phyloP scores from a whole-genome alignment of 2,113 vertebrate genomes.

The Bagarius yarrelli region DNA sequence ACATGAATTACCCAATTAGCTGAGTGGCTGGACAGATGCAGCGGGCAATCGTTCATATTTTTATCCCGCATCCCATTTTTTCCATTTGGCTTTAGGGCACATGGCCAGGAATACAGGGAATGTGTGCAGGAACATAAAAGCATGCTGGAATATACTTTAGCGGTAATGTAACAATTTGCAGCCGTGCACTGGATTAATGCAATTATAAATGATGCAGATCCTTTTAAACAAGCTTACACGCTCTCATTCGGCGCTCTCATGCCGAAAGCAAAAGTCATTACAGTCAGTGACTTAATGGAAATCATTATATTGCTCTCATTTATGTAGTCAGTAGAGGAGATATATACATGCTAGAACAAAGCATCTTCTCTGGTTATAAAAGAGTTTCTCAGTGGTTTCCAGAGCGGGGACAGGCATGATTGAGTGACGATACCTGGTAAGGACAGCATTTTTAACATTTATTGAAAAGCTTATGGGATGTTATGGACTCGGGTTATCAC shows the following conservation, averaged over 20 bases:
- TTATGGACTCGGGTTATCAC: not conserved
- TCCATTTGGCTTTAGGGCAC: not conserved
- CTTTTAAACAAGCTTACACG: constrained; percentile 19
- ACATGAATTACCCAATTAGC: constrained; percentile 8
- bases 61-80: not conserved
- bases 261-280: constrained; percentile 13
- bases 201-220: constrained; percentile 15
- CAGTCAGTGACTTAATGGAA: constrained; percentile 24
- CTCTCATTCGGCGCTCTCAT: not conserved
- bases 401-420: too few relatives aligned
- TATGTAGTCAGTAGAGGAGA: not conserved
- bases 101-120: not conserved
- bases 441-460: too few relatives aligned
- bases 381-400: not conserved
- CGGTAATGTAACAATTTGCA: not conserved
- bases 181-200: not conserved
- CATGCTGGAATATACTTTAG: not conserved
- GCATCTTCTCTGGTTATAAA: not conserved
- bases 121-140: not conserved
- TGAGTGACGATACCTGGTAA: not conserved
- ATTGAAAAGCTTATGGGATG: too few relatives aligned
- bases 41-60: not conserved
- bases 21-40: not conserved
- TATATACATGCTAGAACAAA: not conserved
- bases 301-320: constrained; percentile 28